Evolutionary conservation across 2,888 invertebrate genomes (phyloP), one percentile per base, ranked within the genome.

Genomic region (Parasteatoda lunata): DNA sequence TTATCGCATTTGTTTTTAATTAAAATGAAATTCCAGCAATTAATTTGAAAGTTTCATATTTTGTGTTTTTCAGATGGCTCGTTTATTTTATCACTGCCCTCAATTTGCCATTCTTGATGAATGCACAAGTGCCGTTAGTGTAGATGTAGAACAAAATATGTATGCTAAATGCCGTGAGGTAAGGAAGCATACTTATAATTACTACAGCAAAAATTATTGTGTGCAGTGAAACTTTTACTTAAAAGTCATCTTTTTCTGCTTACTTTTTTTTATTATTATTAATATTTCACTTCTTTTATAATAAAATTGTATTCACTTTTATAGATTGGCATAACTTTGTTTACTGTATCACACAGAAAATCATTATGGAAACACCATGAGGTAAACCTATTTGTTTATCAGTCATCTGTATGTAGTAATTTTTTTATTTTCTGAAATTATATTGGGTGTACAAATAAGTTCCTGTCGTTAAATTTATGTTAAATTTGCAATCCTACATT

Each of bases 51-150:
- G 54, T 54, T 11, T 7, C 7, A 54, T 9, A 54, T 11, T 11
- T 9, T 7, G 54, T 68, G 30, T 66, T 88, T 90, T 90, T 0
- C 91, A 96, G 94, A 99, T 99, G 98, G 97, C 98, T 13, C 94
- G 98, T 15, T 93, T 99, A 89, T 98, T 99, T 93, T 99, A 99
- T 93, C 98, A 99, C 92, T 95, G 95, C 91, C 99, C 99, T 0
- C 98, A 98, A 93, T 99, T 99, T 93, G 99, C 99, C 11, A 99
- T 99, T 91, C 93, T 99, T 90, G 99, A 99, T 91, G 99, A 99
- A 92, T 99, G 99, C 92, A 99, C 99, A 0, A 98, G 97, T 92
- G 99, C 99, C 0, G 99, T 99, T 0, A 98, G 98, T 75, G 97
- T 99, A 0, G 99, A 99, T 92, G 99, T 99, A 0, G 99, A 99